A percentile compares a stretch with the other conserved stretches of the same genome.
phyloP scores from a whole-genome alignment of 2,797 vertebrate genomes.

The Gallinago solitaria region DNA sequence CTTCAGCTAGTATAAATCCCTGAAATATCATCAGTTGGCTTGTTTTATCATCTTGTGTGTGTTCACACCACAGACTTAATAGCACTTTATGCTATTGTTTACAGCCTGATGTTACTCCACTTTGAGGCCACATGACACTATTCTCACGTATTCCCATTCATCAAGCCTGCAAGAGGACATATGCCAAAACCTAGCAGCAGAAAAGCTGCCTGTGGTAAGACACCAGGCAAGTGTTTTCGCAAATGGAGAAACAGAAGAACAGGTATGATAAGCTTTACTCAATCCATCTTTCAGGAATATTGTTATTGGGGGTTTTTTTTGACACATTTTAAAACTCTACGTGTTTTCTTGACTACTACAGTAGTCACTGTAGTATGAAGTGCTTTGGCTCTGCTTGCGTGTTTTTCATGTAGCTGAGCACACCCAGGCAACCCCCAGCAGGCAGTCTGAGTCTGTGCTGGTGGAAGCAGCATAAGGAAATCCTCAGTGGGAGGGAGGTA shows the following conservation, averaged over 20 bases:
- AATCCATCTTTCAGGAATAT: neutral
- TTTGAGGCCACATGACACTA: neutral
- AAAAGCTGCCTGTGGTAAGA: neutral
- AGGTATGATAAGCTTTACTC: neutral
- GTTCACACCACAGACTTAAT: neutral
- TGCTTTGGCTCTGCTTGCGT: neutral
- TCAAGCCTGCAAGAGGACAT: neutral
- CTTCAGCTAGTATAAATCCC: neutral
- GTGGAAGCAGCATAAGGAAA: neutral
- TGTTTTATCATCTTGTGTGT: neutral
- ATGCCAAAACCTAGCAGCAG: neutral
- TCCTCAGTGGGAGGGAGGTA: neutral
- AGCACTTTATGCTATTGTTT: constrained; percentile 20
- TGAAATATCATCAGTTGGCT: neutral
- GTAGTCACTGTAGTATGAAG: neutral
- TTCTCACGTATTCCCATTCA: neutral
- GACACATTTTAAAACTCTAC: neutral
- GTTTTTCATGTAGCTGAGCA: neutral
- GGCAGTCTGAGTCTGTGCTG: neutral
- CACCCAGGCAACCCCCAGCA: neutral
- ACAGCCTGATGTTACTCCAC: neutral
- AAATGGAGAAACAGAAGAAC: neutral
- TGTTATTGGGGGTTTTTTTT: neutral
- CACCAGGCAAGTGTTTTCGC: neutral
- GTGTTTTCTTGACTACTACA: neutral